Evolutionary conservation across 1,140 invertebrate species (phyloP).

Genomic region (Musca vetustissima): DNA sequence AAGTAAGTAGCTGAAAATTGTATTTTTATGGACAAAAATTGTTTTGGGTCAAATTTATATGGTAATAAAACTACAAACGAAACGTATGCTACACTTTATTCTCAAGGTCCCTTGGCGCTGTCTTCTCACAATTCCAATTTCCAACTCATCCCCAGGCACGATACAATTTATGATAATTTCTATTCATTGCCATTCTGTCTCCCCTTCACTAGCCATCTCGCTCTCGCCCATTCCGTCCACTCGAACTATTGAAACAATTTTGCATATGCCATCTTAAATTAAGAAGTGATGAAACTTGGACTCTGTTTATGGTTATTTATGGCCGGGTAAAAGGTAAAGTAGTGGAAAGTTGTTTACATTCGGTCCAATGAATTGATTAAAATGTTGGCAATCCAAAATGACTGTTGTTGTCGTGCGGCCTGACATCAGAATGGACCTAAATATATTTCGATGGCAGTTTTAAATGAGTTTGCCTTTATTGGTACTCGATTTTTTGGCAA

Average conservation of each 20-base stretch:
- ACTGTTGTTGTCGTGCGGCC: no score
- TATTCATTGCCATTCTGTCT: background rate
- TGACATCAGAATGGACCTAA: no score
- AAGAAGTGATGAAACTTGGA: constrained; percentile 12
- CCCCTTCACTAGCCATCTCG: no score
- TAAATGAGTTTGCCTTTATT: no score
- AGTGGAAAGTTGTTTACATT: background rate
- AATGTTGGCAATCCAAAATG: background rate
- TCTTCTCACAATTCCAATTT: no score
- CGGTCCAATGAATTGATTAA: background rate
- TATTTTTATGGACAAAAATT: constrained; percentile 25
- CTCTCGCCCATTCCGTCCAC: background rate
- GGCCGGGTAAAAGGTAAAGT: no score
- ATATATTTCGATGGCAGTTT: no score
- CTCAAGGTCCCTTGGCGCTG: no score
- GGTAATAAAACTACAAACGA: constrained; percentile 19
- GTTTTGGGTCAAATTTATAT: constrained; percentile 24
- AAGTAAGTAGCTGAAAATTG: constrained; percentile 24
- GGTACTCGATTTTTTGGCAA: no score
- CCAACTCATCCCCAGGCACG: background rate
- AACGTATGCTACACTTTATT: background rate
- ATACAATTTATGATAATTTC: constrained; percentile 11
- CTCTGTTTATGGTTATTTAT: constrained; percentile 4
- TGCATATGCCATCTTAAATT: background rate
- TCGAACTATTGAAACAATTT: no score